A percentile compares a stretch with the other conserved stretches of the same genome.
These are phyloP conservation scores for Coremacera marginata DNA, from an alignment of 2,888 invertebrate genomes.

Conservation along the genomic window DNA sequence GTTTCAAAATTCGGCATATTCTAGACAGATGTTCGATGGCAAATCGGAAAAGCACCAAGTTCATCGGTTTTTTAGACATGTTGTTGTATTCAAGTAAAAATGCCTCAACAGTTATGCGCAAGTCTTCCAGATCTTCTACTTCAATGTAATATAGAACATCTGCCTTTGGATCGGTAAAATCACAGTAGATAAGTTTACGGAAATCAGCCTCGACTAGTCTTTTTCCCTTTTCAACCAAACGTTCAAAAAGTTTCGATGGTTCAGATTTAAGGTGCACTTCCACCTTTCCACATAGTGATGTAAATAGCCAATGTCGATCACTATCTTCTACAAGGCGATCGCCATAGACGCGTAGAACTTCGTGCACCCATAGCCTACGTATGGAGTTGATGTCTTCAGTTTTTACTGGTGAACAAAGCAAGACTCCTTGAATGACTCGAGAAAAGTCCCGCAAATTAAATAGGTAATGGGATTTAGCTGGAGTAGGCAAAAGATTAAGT, in stretches of 20 bases:
- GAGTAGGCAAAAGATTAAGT: slow-evolving; percentile 88
- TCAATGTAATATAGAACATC: slow-evolving; percentile 91
- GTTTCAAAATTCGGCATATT: slow-evolving; percentile 90
- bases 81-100: slow-evolving; percentile 93
- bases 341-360: slow-evolving; percentile 91
- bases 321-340: slow-evolving; percentile 89
- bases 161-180: slow-evolving; percentile 94
- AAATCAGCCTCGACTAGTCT: slow-evolving; percentile 83
- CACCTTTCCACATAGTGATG: slow-evolving; percentile 76
- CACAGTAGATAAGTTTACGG: slow-evolving; percentile 90
- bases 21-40: slow-evolving; percentile 94
- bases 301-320: slow-evolving; percentile 86
- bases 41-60: slow-evolving; percentile 92
- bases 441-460: slow-evolving; percentile 96
- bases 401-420: slow-evolving; percentile 92
- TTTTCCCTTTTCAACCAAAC: slow-evolving; percentile 71
- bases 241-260: slow-evolving; percentile 78
- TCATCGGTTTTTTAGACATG: slow-evolving; percentile 97
- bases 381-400: slow-evolving; percentile 87
- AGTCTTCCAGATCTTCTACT: slow-evolving; percentile 83
- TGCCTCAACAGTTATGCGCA: slow-evolving; percentile 86
- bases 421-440: slow-evolving; percentile 90
- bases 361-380: slow-evolving; percentile 95
- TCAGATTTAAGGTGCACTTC: slow-evolving; percentile 74
- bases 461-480: slow-evolving; percentile 92